These are phyloP conservation scores for Boloria euphrosyne DNA, from an alignment of 2,888 invertebrate species.

Conservation along the genomic window DNA sequence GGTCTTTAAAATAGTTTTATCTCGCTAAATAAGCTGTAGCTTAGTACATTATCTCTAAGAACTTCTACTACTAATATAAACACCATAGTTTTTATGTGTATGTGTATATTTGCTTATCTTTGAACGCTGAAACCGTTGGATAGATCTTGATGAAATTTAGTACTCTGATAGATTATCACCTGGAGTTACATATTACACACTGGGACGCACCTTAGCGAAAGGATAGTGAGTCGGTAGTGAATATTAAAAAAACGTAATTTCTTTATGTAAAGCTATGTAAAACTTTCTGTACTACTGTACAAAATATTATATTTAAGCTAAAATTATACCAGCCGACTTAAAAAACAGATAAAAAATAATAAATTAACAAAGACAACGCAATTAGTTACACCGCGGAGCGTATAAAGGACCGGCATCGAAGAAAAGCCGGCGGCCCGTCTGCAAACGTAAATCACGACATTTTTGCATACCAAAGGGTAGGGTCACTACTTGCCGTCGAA, in stretches of 20 bases:
- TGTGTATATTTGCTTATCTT: no score
- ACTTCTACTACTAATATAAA: no score
- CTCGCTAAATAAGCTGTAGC: no score
- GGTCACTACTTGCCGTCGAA: constrained; percentile 61
- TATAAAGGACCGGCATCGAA: constrained; percentile 45
- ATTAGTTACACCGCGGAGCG: constrained; percentile 39
- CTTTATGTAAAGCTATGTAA: background rate
- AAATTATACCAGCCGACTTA: constrained; percentile 3
- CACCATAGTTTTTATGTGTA: no score
- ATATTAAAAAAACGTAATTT: background rate
- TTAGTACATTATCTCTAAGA: no score
- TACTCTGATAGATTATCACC: no score
- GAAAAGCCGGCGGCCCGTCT: constrained; percentile 47
- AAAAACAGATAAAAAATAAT: constrained; percentile 13
- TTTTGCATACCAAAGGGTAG: constrained; percentile 65
- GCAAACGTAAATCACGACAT: constrained; percentile 60
- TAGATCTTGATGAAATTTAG: no score
- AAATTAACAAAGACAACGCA: constrained; percentile 37
- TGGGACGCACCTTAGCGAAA: no score
- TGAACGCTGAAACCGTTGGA: no score
- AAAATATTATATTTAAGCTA: constrained; percentile 19
- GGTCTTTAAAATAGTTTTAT: no score
- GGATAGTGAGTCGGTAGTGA: no score
- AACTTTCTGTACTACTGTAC: background rate
- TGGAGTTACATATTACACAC: no score